These are phyloP conservation scores for Coilia nasus DNA, from an alignment of 2,797 vertebrate species.

Conservation along the genomic window DNA sequence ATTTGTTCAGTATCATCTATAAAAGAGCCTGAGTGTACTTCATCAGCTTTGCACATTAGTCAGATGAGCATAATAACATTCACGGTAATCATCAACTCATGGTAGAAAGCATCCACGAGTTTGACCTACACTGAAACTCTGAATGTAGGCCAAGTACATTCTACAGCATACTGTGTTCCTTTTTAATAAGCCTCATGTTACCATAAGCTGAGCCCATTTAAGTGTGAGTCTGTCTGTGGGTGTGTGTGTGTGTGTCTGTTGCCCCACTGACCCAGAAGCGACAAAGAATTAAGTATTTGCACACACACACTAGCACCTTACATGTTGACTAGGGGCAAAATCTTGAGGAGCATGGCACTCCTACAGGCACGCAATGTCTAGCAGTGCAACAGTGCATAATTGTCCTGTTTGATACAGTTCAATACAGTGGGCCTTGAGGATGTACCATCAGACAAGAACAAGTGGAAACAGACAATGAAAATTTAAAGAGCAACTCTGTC, in stretches of 20 bases:
- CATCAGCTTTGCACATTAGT: not conserved
- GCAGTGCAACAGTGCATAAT: too few species aligned
- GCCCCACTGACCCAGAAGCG: not conserved
- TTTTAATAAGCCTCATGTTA: constrained; percentile 1
- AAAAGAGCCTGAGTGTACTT: not conserved
- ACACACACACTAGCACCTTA: not conserved
- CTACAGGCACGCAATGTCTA: not conserved
- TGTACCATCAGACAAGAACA: not conserved
- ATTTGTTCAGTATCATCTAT: not conserved
- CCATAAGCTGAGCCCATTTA: not conserved
- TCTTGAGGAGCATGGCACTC: not conserved
- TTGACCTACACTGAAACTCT: not conserved
- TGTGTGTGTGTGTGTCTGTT: not conserved
- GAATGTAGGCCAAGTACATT: constrained; percentile 14
- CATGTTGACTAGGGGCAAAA: not conserved
- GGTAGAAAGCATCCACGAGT: not conserved
- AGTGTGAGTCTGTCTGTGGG: not conserved
- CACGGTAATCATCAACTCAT: not conserved
- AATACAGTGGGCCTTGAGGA: too few species aligned
- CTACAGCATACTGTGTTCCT: not conserved
- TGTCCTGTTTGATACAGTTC: too few species aligned
- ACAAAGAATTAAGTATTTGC: not conserved
- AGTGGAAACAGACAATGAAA: not conserved
- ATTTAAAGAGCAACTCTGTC: not conserved
- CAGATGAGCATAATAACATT: not conserved